phyloP scores from a whole-genome alignment of 2,888 invertebrate genomes.

The Dromius quadrimaculatus region DNA sequence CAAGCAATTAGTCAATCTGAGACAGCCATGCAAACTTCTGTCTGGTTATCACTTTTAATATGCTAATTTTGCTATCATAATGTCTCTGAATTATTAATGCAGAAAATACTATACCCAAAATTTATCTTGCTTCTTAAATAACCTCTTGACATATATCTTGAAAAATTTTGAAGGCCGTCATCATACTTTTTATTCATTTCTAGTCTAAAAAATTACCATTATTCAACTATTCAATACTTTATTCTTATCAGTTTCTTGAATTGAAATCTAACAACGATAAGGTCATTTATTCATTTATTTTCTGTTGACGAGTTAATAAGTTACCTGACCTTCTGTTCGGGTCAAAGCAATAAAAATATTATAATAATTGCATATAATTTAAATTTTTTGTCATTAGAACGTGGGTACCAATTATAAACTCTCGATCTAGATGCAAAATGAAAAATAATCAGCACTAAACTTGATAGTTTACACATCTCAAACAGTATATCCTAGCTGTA shows the following conservation, averaged over 20 bases:
- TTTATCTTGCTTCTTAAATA: no score
- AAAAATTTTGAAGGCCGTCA: no score
- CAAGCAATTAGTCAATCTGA: slow-evolving; percentile 19
- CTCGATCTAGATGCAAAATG: not conserved
- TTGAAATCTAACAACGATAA: slow-evolving; percentile 3
- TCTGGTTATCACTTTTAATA: slow-evolving; percentile 21
- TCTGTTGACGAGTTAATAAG: slow-evolving; percentile 3
- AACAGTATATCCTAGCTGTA: no score
- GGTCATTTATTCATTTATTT: slow-evolving; percentile 14
- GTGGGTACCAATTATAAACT: slow-evolving; percentile 8
- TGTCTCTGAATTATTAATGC: slow-evolving; percentile 17
- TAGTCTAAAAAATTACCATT: no score
- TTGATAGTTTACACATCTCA: no score
- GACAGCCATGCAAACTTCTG: slow-evolving; percentile 22
- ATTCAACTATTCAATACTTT: not conserved
- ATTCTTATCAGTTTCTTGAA: no score
- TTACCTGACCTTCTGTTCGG: slow-evolving; percentile 19
- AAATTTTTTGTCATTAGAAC: slow-evolving; percentile 9
- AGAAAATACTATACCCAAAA: no score
- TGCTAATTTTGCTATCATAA: slow-evolving; percentile 21
- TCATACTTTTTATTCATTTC: no score
- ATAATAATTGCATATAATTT: slow-evolving; percentile 19
- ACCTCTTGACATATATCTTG: no score
- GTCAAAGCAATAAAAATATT: slow-evolving; percentile 26
- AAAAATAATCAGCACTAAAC: no score